phyloP scores from a whole-genome alignment of 1,140 invertebrate genomes.

The Zaprionus nigranus region DNA sequence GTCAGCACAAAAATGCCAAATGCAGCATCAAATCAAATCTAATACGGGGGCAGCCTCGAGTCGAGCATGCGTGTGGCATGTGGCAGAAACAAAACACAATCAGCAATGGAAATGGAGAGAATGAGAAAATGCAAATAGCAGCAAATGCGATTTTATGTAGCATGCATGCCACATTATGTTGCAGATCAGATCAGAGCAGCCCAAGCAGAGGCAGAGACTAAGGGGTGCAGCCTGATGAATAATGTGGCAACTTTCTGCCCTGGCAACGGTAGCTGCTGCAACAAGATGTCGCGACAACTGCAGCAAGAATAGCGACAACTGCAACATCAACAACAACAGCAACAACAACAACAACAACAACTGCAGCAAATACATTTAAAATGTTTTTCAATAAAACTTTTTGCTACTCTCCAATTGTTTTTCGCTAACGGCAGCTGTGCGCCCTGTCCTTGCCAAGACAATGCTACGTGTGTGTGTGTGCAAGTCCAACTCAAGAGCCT shows the following conservation, averaged over 20 bases:
- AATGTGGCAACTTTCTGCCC: constrained; percentile 46
- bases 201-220: background rate
- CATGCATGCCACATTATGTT: constrained; percentile 22
- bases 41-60: constrained; percentile 18
- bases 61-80: background rate
- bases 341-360: constrained; percentile 33
- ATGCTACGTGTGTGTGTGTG: background rate
- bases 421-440: constrained; percentile 44
- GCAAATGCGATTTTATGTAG: constrained; percentile 1
- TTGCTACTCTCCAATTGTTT: constrained; percentile 70
- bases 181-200: background rate
- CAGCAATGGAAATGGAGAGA: constrained; percentile 33
- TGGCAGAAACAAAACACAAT: constrained; percentile 32
- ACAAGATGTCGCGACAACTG: constrained; percentile 20
- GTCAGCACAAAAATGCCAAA: constrained; percentile 51
- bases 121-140: background rate
- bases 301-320: background rate
- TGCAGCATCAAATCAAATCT: constrained; percentile 52
- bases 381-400: constrained; percentile 81
- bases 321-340: constrained; percentile 15
- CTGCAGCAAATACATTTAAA: constrained; percentile 71
- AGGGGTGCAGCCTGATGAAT: constrained; percentile 45
- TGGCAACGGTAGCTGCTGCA: constrained; percentile 4
- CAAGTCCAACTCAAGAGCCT: background rate
- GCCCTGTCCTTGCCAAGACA: background rate